Base-by-base conservation (phyloP, 92 coral and sea anemone genomes). In the Epizoanthus fatuus region DNA sequence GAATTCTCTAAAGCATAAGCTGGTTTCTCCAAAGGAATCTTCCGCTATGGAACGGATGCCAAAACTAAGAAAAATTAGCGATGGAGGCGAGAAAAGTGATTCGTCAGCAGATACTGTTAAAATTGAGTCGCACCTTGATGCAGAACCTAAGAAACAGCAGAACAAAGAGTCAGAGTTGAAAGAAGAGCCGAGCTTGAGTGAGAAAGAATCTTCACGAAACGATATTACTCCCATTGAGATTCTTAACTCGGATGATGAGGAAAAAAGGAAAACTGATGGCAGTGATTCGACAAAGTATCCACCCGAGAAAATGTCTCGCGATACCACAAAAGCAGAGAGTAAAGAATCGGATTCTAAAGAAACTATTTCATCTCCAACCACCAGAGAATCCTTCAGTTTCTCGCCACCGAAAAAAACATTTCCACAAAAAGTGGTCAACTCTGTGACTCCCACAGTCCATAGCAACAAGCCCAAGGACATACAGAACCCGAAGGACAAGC, bases 361-460 rank as follows among this genome's bases (percentile, higher is more conserved):
- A 1, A 91, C 84, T 39, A 78, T 56, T 53, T 70, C 55, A 19
- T 83, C 94, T 29, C 87, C 93, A 6, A 20, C 70, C 62, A 39
- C 39, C 16, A 42, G 37, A 10, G 89, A 83, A 65, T 69, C 79
- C 4, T 78, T 84, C 16, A 88, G 90, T 63, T 71, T 79, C 22
- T 90, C 98, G 4, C 90, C 98, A 20, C 87, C 98, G 40, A 91
- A 87, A 59, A 95, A 90, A 70, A 71, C 72, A 1, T 38, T 85
- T 15, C 70, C 80, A 47, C 94, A 90, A 75, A 97, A 90, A 75
- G 87, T 91, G 10, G 96, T 93, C 62, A 92, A 95, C 39, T 81
- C 98, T 35, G 99, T 97, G 11, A 90, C 95, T 72, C 99, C 99
- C 17, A 94, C 98, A 13, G 80, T 96, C 15, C 96, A 93, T 29